phyloP scores from a whole-genome alignment of 2,113 vertebrate genomes.

The Phoxinus phoxinus region DNA sequence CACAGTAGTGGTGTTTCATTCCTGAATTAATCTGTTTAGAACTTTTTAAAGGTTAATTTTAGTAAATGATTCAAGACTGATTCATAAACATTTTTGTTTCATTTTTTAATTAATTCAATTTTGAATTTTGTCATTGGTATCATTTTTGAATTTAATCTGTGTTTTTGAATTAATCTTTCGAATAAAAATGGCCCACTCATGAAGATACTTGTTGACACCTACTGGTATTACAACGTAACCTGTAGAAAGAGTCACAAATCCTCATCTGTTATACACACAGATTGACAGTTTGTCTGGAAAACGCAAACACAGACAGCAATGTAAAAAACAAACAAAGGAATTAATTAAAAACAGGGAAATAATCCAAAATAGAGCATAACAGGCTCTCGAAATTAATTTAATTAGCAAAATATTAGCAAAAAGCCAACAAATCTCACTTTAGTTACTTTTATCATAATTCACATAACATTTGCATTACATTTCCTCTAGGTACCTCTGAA shows the following conservation, averaged over 20 bases:
- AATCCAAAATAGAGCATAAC: background rate
- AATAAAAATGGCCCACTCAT: too few species aligned
- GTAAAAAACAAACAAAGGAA: background rate
- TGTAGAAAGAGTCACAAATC: too few species aligned
- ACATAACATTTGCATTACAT: background rate
- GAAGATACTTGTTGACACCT: too few species aligned
- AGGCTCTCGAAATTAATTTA: background rate
- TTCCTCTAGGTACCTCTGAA: constrained; percentile 45
- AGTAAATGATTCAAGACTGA: background rate
- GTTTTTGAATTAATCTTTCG: background rate
- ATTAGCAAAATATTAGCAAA: background rate
- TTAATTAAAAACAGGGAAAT: background rate
- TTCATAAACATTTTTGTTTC: background rate
- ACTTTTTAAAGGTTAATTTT: background rate
- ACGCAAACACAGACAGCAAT: background rate
- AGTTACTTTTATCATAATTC: background rate
- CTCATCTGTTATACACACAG: too few species aligned
- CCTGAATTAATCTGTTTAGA: background rate
- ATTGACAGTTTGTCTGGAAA: background rate
- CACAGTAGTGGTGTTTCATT: background rate
- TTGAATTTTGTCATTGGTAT: background rate
- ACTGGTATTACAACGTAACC: too few species aligned
- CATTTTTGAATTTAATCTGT: background rate
- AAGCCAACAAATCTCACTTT: background rate
- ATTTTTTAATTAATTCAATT: too few species aligned